Base-by-base conservation (phyloP, 2,797 vertebrate species). In the Sebastes melanostomus region DNA sequence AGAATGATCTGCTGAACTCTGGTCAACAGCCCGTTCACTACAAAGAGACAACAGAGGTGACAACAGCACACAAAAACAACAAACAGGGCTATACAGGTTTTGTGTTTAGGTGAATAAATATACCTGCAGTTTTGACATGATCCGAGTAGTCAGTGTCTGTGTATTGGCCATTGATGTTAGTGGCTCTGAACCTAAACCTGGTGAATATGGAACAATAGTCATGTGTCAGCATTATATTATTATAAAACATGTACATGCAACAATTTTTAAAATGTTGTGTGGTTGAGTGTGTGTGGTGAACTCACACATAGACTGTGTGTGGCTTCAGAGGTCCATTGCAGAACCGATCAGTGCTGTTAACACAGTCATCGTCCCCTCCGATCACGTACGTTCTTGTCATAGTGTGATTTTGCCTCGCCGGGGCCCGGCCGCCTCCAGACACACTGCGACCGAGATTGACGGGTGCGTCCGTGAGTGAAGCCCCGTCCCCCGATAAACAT, bases 151-250 rank as follows among this genome's bases (percentile, higher is more conserved):
- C 95, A 14, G 98, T 98, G 93, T 99, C 98, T 60, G 98, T 99
- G 95, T 95, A 97, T 68, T 99, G 96, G 67, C 96, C 97, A 66
- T 95, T 95, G 78, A 95, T 78, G 84, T 98, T 99, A 66, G 97
- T 99, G 72, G 97, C 98, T 94, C 98, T 97, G 91, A 99, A 99
- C 90, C 97, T 99, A 94, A 99, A 99, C 92, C 98, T 99, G 91
- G 80, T n/a, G 16, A 59, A 79, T 18, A 76, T 9, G 61, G 50
- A 80, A 69, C 24, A 68, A 38, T 12, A 78, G 34, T 22, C 14
- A 32, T 73, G 14, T 29, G 14, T 82, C 58, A 86, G n/a, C 8
- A n/a, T 59, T 14, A 42, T 3, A 29, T 24, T 63, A 10, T 38
- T 20, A 38, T 4, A 72, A 54, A 66, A 65, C 50, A 70, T 34